Conservation (phyloP, 2,888 invertebrate genomes). For the Reticulitermes lucifugus region DNA sequence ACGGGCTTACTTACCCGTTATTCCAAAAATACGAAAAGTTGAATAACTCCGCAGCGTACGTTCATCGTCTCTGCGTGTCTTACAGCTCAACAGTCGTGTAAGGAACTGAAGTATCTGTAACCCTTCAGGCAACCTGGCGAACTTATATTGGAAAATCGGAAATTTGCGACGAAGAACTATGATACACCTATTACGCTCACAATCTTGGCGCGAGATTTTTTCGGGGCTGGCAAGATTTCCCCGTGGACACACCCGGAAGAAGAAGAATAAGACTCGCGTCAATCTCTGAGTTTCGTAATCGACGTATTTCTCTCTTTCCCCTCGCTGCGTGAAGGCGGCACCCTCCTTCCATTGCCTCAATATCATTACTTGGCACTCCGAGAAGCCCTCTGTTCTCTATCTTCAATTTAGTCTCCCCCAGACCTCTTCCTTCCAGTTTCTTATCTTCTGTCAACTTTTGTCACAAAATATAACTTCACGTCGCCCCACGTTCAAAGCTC, state of each 20-base stretch:
- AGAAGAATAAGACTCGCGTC: conserved; percentile 20
- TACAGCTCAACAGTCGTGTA: too few relatives aligned
- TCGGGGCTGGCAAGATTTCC: neutral
- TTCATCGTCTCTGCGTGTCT: too few relatives aligned
- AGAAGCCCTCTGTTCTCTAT: conserved; percentile 26
- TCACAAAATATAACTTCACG: conserved; percentile 16
- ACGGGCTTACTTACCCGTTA: too few relatives aligned
- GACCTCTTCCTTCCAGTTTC: neutral
- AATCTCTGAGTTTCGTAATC: conserved; percentile 31
- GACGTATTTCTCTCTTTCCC: conserved; percentile 6
- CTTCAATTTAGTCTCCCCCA: conserved; percentile 34
- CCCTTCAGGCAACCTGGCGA: neutral
- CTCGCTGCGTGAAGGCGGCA: neutral
- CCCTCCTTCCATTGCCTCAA: conserved; percentile 26
- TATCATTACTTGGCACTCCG: conserved; percentile 40
- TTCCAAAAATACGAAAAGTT: too few relatives aligned
- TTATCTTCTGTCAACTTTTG: conserved; percentile 39
- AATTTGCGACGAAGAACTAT: neutral
- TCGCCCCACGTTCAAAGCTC: neutral
- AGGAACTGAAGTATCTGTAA: neutral
- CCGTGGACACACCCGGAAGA: conserved; percentile 5
- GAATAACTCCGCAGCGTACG: too few relatives aligned
- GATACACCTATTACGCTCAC: neutral
- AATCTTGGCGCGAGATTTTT: neutral
- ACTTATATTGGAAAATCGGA: neutral